phyloP scores from a whole-genome alignment of 2,797 vertebrate species.

The Poeciliopsis gracilis region DNA sequence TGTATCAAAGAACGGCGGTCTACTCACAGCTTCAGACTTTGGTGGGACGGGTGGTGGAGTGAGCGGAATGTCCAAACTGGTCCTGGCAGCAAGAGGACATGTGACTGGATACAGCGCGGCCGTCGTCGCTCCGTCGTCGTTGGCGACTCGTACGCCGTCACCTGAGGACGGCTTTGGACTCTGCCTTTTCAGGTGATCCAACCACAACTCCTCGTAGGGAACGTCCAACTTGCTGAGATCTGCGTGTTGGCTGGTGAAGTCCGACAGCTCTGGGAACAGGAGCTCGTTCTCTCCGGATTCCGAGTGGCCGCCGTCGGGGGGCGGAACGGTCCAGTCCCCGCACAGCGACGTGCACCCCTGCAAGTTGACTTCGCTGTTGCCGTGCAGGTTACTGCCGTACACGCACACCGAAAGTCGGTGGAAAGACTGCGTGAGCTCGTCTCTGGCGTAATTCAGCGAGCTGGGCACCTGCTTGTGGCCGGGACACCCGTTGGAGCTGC shows the following conservation, averaged over 20 bases:
- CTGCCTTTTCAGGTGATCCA: conserved; percentile 86
- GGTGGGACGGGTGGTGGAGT: conserved; percentile 98
- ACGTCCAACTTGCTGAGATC: conserved; percentile 85
- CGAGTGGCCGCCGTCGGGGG: conserved; percentile 84
- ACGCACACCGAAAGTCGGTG: conserved; percentile 97
- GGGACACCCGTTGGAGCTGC: conserved; percentile 83
- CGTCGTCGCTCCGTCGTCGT: conserved; percentile 76
- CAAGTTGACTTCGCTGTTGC: conserved; percentile 96
- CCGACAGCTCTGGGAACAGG: conserved; percentile 86
- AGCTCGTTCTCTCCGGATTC: conserved; percentile 89
- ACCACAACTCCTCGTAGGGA: conserved; percentile 97
- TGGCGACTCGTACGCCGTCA: conserved; percentile 78
- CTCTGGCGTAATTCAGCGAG: conserved; percentile 92
- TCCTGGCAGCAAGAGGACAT: conserved; percentile 74
- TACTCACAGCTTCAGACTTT: conserved; percentile 99
- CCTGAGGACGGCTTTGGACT: conserved; percentile 72
- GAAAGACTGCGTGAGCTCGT: conserved; percentile 97
- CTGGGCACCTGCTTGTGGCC: conserved; percentile 89
- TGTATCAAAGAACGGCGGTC: background rate
- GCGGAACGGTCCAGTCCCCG: conserved; percentile 88
- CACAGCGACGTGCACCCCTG: conserved; percentile 92
- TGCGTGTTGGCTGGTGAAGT: conserved; percentile 75
- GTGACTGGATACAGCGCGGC: conserved; percentile 77
- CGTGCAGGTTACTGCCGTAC: conserved; percentile 95
- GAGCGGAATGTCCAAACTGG: conserved; percentile 85